Evolutionary conservation across 2,797 vertebrate genomes (phyloP).

Genomic region (Channallabes apus): DNA sequence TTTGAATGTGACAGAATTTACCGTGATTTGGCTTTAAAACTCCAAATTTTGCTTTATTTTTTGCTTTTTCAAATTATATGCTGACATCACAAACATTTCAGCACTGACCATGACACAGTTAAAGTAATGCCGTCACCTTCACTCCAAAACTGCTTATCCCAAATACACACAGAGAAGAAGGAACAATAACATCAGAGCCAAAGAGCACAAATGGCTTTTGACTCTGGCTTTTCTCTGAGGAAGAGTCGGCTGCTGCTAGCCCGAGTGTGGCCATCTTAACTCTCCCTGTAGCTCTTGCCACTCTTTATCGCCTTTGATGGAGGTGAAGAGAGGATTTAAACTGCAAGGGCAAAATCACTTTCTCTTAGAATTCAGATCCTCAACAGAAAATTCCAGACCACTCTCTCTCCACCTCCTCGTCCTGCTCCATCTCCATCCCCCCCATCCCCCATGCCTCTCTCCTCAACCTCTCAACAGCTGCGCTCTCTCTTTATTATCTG

Average conservation of each 20-base stretch:
- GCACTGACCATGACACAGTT: not conserved
- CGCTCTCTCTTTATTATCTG: constrained; percentile 71
- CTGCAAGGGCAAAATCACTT: constrained; percentile 61
- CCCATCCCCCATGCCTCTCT: constrained; percentile 54
- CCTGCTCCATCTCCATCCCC: constrained; percentile 36
- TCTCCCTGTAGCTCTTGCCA: constrained; percentile 40
- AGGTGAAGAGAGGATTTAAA: constrained; percentile 59
- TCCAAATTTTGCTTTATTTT: not conserved
- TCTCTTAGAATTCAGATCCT: constrained; percentile 49
- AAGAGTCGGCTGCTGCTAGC: not conserved
- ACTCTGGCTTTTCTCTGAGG: constrained; percentile 16
- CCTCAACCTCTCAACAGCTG: constrained; percentile 71
- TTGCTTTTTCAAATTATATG: not conserved
- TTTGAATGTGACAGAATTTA: not conserved
- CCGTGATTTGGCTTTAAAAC: not conserved
- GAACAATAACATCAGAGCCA: constrained; percentile 11
- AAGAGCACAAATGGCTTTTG: not conserved
- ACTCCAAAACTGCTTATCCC: not conserved
- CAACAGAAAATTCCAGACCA: constrained; percentile 47
- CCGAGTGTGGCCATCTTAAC: constrained; percentile 26
- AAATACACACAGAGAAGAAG: not conserved
- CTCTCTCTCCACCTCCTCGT: constrained; percentile 41
- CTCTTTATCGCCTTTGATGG: constrained; percentile 48
- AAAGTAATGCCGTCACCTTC: not conserved
- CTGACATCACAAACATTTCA: not conserved